Conservation (phyloP, 2,797 vertebrate species). For the Helostoma temminkii region DNA sequence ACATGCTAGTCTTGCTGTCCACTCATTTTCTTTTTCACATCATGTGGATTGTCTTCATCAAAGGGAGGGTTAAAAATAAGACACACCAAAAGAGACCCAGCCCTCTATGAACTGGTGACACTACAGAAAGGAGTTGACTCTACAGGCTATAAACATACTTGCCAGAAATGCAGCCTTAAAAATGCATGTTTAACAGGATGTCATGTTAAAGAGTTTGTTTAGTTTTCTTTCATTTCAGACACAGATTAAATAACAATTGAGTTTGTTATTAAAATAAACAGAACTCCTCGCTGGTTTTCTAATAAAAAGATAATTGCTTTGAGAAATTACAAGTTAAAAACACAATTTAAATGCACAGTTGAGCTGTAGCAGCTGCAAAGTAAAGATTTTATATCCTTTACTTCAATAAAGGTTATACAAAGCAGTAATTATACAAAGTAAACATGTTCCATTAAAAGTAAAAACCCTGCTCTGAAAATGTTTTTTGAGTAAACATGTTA, state of each 20-base stretch:
- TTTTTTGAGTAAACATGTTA: not conserved
- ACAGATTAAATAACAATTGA: not conserved
- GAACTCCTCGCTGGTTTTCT: not conserved
- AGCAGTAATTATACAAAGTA: not conserved
- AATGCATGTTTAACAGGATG: slow-evolving; percentile 19
- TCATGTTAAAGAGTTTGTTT: not conserved
- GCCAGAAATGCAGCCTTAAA: slow-evolving; percentile 20
- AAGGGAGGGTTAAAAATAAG: slow-evolving; percentile 74
- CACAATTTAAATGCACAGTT: too few species aligned
- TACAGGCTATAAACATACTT: slow-evolving; percentile 14
- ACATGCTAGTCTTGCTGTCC: slow-evolving; percentile 71
- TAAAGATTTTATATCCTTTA: not conserved
- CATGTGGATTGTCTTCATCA: slow-evolving; percentile 67
- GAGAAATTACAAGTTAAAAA: not conserved
- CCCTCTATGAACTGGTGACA: slow-evolving; percentile 36
- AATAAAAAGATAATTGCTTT: not conserved
- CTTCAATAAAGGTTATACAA: not conserved
- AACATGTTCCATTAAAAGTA: not conserved
- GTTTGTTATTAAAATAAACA: not conserved
- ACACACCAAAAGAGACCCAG: slow-evolving; percentile 38
- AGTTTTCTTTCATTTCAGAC: slow-evolving; percentile 9
- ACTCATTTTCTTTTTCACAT: slow-evolving; percentile 68
- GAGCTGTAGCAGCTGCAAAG: not conserved
- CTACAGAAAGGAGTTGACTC: slow-evolving; percentile 19
- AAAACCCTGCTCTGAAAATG: not conserved